Base-by-base conservation (phyloP, 2,888 invertebrate genomes). In the Melanargia galathea region DNA sequence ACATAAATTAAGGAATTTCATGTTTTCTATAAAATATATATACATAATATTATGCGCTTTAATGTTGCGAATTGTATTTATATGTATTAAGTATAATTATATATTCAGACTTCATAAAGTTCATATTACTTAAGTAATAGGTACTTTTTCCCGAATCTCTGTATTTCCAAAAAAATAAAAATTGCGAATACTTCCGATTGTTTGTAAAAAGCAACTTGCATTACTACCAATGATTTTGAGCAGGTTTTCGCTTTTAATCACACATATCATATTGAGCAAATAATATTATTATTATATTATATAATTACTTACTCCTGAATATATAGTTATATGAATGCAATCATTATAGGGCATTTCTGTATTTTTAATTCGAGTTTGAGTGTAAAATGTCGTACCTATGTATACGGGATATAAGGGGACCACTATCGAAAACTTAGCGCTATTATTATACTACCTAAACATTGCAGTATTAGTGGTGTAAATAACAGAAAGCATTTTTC, bases 101-200 rank as follows among this genome's bases (percentile, higher is more conserved):
- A n/a, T n/a, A 51, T 30, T 51, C 51, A 51, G 51, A 18, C 6
- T 30, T 30, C 26, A 49, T 30, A 26, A 30, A n/a, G 49, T n/a
- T 49, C 16, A 49, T 51, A 33, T 7, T 30, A 30, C 7, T 1
- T 30, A 30, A 30, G 3, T 6, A 6, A 30, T 30, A 10, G 43
- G 16, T 16, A 2, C 2, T 49, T 49, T 2, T 26, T 11, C 10
- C 51, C 16, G 51, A 51, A 51, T 51, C 51, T 51, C 51, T 30
- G 18, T 51, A 11, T 33, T 16, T 30, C 7, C 24, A 24, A 26
- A 24, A 48, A 48, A 20, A 22, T 4, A 3, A 22, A 40, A 40
- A 40, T 6, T 16, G 2, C 5, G 10, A 10, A 10, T 35, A 11
- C 4, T 11, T 35, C 1, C 10, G 10, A 35, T 2, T 13, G 13